phyloP scores from a whole-genome alignment of 2,888 invertebrate genomes.

The Tetropium fuscum region DNA sequence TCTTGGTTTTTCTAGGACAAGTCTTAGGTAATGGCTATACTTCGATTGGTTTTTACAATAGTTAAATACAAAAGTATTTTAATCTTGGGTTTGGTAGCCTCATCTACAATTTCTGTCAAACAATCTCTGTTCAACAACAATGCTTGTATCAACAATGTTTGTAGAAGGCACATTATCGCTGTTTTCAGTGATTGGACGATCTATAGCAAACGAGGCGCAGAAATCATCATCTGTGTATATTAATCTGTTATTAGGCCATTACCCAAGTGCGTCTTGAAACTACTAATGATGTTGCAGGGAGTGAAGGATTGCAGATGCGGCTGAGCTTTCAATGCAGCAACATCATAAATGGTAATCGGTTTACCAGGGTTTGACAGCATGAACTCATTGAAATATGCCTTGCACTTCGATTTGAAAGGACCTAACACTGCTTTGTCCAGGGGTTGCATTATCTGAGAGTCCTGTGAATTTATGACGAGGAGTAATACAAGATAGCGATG shows the following conservation, averaged over 20 bases:
- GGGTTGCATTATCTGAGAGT: background rate
- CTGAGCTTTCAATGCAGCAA: slow-evolving; percentile 39
- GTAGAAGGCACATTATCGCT: slow-evolving; percentile 1
- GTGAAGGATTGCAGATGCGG: slow-evolving; percentile 36
- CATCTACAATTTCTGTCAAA: background rate
- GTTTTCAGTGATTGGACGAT: slow-evolving; percentile 2
- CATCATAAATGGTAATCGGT: slow-evolving; percentile 49
- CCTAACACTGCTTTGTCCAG: background rate
- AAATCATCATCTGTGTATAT: background rate
- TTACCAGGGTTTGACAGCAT: slow-evolving; percentile 39
- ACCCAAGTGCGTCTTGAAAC: background rate
- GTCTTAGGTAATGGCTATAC: background rate
- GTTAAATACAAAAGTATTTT: too few species aligned
- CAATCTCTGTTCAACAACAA: background rate
- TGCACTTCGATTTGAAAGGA: slow-evolving; percentile 31
- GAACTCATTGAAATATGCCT: slow-evolving; percentile 48
- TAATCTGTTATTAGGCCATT: slow-evolving; percentile 8
- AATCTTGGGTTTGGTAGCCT: background rate
- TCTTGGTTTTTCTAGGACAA: too few species aligned
- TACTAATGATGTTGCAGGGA: background rate
- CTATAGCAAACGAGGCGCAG: slow-evolving; percentile 3
- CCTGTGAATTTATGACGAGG: too few species aligned
- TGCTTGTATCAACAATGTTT: slow-evolving; percentile 18
- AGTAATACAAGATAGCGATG: too few species aligned
- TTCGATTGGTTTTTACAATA: background rate